Base-by-base conservation (phyloP, 2,888 invertebrate genomes). In the Caenorhabditis sp. region DNA sequence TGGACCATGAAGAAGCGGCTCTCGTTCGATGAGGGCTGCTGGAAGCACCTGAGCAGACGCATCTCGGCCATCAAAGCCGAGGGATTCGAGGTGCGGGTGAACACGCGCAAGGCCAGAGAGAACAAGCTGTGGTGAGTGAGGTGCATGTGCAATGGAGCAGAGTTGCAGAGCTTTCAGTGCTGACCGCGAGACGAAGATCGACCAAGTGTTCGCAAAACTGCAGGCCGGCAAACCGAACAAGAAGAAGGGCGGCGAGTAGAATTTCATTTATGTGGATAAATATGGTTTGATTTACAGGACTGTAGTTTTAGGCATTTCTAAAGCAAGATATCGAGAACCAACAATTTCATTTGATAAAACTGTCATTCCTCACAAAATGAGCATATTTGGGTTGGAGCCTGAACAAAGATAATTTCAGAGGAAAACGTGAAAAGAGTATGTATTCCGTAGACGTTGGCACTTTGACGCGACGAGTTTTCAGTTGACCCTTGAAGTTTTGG, bases 1-100 rank as follows among this genome's bases (percentile, higher is more conserved):
- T 75, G 75, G 75, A 53, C 75, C 9, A 68, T 70, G 63, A 75
- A 70, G 20, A 75, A 75, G 39, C 17, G 68, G 24, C n/a, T 75
- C 17, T 11, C 59, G 6, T 75, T 52, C 24, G 75, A 75, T 37
- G 68, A 68, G 39, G 65, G 52, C 0, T 62, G 62, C 35, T 75
- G 75, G 75, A 75, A 70, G 24, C 75, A 75, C 22, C 24, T 75
- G 58, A 63, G 61, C 15, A 41, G 58, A 0, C 32, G 70, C 22
- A 35, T 75, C 17, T 26, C 56, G n/a, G 20, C 53, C 0, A 24
- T 70, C 15, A 43, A 52, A 13, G 55, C 56, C n/a, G 68, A 75
- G 70, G 70, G 70, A 53, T 27, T 71, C 15, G 70, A 71, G 2
- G 39, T 39, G 41, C 35, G 70, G n/a, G 45, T 46, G n/a, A 71